phyloP scores from a whole-genome alignment of 92 coral and sea anemone species.

The Bergia puertoricense region DNA sequence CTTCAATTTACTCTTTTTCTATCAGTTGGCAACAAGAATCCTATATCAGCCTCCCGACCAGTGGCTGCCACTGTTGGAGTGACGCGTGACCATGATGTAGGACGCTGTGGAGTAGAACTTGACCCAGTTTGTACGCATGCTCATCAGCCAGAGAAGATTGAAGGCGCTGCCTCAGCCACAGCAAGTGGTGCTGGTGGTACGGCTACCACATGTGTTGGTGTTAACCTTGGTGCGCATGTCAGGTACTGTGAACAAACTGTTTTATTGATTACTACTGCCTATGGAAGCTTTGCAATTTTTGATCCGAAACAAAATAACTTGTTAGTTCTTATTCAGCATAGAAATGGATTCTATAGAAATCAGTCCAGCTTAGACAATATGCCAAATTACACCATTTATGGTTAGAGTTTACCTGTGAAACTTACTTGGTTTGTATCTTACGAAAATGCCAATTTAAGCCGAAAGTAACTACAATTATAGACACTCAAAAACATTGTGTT shows the following conservation, averaged over 20 bases:
- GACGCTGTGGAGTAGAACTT: conserved; percentile 71
- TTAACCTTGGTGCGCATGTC: conserved; percentile 7
- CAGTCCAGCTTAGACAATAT: too few relatives aligned
- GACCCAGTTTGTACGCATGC: conserved; percentile 62
- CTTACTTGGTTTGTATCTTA: too few relatives aligned
- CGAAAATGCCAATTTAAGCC: too few relatives aligned
- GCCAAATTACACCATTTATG: too few relatives aligned
- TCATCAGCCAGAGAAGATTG: conserved; percentile 82
- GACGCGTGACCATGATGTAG: conserved; percentile 74
- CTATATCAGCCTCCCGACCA: conserved; percentile 39
- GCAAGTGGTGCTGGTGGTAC: conserved; percentile 18
- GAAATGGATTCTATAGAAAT: too few relatives aligned
- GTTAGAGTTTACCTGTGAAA: too few relatives aligned
- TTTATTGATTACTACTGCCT: too few relatives aligned
- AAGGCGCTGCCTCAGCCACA: conserved; percentile 36
- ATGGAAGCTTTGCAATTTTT: background rate
- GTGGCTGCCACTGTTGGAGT: conserved; percentile 47
- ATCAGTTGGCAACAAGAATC: conserved; percentile 29
- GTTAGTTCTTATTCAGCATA: too few relatives aligned
- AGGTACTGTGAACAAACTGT: conserved; percentile 4
- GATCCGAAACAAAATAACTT: background rate
- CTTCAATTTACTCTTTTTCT: background rate
- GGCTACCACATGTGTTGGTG: background rate
- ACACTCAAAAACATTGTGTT: too few relatives aligned
- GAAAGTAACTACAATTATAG: too few relatives aligned